A percentile compares a stretch with the other conserved stretches of the same genome.
Evolutionary conservation across 1,140 invertebrate genomes (phyloP).

Genomic region (Lordiphosa collinella): DNA sequence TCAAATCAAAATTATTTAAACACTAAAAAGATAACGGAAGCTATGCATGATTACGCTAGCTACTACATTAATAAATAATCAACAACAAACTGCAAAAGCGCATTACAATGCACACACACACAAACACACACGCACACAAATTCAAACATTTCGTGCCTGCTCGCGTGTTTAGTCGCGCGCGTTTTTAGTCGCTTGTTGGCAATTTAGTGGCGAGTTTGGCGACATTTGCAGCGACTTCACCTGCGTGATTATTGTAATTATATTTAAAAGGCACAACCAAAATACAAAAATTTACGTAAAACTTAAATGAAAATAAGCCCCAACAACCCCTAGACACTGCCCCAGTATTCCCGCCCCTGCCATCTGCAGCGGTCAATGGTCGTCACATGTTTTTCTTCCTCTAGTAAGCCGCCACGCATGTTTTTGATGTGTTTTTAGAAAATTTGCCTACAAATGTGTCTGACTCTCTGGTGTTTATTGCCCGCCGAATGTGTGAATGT

Average conservation of each 20-base stretch:
- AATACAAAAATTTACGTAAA: slow-evolving; percentile 50
- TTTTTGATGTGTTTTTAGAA: slow-evolving; percentile 49
- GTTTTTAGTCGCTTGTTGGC: slow-evolving; percentile 59
- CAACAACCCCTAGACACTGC: background rate
- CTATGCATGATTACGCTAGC: too few species aligned
- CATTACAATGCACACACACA: slow-evolving; percentile 11
- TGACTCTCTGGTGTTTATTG: slow-evolving; percentile 58
- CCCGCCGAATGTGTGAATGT: background rate
- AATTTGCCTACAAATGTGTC: slow-evolving; percentile 76
- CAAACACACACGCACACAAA: too few species aligned
- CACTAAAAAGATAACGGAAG: too few species aligned
- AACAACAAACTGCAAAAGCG: slow-evolving; percentile 28
- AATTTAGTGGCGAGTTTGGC: slow-evolving; percentile 49
- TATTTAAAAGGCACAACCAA: slow-evolving; percentile 49
- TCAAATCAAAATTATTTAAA: too few species aligned
- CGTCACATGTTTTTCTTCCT: slow-evolving; percentile 34
- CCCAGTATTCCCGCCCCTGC: background rate
- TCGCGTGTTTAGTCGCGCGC: slow-evolving; percentile 50
- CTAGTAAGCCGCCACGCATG: slow-evolving; percentile 40
- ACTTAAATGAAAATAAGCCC: slow-evolving; percentile 38
- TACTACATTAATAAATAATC: slow-evolving; percentile 16
- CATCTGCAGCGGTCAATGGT: slow-evolving; percentile 38
- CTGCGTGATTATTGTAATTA: slow-evolving; percentile 69
- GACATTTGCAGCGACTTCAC: slow-evolving; percentile 31
- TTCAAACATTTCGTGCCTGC: slow-evolving; percentile 15